Evolutionary conservation across 2,797 vertebrate species (phyloP).

Genomic region (Tokudaia muenninki): DNA sequence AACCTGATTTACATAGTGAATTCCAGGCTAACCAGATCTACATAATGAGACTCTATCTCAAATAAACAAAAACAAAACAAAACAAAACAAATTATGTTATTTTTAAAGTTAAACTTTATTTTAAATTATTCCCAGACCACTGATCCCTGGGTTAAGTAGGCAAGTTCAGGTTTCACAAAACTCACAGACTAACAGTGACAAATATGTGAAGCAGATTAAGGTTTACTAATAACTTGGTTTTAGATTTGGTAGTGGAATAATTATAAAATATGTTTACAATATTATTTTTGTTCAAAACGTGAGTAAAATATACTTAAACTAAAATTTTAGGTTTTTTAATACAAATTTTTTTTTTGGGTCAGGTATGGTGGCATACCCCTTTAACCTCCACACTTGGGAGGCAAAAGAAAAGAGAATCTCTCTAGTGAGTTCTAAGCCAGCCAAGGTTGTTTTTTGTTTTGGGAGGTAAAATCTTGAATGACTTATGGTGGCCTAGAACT

Average conservation of each 20-base stretch:
- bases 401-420: background rate
- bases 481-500: background rate
- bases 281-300: conserved; percentile 52
- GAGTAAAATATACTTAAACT: conserved; percentile 1
- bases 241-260: conserved; percentile 42
- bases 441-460: background rate
- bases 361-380: background rate
- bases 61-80: background rate
- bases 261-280: background rate
- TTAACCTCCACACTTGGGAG: background rate
- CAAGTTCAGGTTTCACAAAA: conserved; percentile 59
- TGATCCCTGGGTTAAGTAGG: conserved; percentile 8
- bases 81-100: background rate
- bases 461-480: background rate
- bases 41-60: background rate
- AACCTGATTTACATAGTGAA: background rate
- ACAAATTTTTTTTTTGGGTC: background rate
- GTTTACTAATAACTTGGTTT: conserved; percentile 61
- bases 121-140: conserved; percentile 48
- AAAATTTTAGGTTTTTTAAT: conserved; percentile 29
- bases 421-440: background rate
- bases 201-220: background rate
- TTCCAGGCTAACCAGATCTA: background rate
- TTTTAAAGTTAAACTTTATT: conserved; percentile 58
- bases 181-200: conserved; percentile 48